Conservation (phyloP, 2,113 vertebrate species). For the Phaethornis superciliosus region DNA sequence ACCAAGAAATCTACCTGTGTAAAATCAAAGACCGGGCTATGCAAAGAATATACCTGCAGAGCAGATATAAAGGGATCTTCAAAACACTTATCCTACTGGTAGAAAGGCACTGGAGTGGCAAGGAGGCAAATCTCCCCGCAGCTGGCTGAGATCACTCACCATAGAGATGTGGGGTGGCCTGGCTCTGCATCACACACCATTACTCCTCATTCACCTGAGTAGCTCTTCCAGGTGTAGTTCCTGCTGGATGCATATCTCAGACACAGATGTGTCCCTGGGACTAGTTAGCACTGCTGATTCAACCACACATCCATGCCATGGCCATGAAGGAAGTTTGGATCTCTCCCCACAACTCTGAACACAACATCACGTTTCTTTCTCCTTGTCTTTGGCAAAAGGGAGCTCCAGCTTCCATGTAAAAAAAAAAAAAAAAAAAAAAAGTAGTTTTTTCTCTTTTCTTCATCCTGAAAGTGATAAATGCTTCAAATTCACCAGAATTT, state of each 20-base stretch:
- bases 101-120: neutral
- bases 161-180: neutral
- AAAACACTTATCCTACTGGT: neutral
- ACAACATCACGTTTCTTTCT: neutral
- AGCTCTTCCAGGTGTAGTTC: neutral
- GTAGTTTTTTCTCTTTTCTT: neutral
- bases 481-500: neutral
- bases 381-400: neutral
- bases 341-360: neutral
- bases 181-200: neutral
- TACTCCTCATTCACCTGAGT: neutral
- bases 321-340: neutral
- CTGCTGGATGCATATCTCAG: neutral
- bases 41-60: too few species aligned
- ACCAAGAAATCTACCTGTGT: neutral
- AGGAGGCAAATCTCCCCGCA: neutral
- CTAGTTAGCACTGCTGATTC: neutral
- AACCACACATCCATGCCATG: rapidly evolving
- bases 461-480: neutral
- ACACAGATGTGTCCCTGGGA: neutral
- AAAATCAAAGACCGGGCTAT: neutral
- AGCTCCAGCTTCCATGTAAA: neutral
- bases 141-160: neutral
- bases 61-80: neutral
- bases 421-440: neutral